A percentile compares a stretch with the other conserved stretches of the same genome.
Conservation (phyloP, 2,113 vertebrate species). For the Thunnus thynnus region DNA sequence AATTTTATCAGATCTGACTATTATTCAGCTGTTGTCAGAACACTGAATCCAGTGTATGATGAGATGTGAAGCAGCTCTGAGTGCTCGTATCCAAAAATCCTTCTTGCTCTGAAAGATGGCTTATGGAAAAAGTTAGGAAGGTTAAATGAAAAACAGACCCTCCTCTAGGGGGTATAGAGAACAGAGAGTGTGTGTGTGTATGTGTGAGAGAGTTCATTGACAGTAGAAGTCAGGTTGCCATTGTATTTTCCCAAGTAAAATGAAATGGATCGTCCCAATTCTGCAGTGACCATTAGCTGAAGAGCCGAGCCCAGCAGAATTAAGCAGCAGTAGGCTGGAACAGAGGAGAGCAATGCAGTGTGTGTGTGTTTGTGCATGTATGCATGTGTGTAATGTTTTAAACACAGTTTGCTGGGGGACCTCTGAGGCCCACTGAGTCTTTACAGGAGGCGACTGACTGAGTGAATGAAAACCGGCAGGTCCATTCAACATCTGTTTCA, state of each 20-base stretch:
- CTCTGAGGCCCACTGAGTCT: conserved; percentile 41
- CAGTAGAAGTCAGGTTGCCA: not conserved
- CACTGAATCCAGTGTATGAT: not conserved
- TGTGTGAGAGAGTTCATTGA: conserved; percentile 7
- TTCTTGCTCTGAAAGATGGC: conserved; percentile 20
- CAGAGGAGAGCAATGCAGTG: conserved; percentile 3
- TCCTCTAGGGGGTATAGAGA: conserved; percentile 15
- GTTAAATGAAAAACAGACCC: conserved; percentile 67
- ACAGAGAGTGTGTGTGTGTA: conserved; percentile 2
- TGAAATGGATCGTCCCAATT: conserved; percentile 72
- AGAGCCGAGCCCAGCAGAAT: conserved; percentile 54
- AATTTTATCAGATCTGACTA: conserved; percentile 25
- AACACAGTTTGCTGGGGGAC: conserved; percentile 36
- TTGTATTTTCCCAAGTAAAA: conserved; percentile 65
- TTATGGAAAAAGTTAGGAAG: conserved; percentile 47
- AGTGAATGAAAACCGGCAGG: conserved; percentile 36
- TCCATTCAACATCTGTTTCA: conserved; percentile 27
- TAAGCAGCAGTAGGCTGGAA: conserved; percentile 37
- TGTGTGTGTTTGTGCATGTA: not conserved
- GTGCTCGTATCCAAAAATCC: not conserved
- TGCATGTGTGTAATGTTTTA: conserved; percentile 11
- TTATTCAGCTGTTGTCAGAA: conserved; percentile 35
- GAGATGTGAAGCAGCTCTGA: conserved; percentile 44
- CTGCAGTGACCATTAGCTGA: conserved; percentile 63
- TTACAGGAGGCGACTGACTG: conserved; percentile 49